Evolutionary conservation across 2,113 vertebrate genomes (phyloP).

Genomic region (Danionella cerebrum): DNA sequence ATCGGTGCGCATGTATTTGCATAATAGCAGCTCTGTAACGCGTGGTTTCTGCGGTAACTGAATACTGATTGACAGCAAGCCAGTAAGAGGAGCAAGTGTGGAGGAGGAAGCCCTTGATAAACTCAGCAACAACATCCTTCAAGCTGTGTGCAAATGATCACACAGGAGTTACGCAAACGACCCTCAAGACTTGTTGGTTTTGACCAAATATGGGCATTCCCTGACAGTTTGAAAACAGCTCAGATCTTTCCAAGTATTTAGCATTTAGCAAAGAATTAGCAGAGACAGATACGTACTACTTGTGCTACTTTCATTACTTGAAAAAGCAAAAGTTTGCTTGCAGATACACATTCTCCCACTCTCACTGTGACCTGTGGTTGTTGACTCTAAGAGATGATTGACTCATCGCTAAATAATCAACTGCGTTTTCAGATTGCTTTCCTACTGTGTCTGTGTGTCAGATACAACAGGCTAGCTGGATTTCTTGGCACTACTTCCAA

Average conservation of each 20-base stretch:
- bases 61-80: constrained; percentile 65
- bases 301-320: neutral
- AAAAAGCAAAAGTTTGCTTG: constrained; percentile 12
- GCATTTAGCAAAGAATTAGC: neutral
- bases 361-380: constrained; percentile 29
- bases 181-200: neutral
- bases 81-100: constrained; percentile 32
- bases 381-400: constrained; percentile 39
- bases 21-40: constrained; percentile 84
- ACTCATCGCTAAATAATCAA: constrained; percentile 46
- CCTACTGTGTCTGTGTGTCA: constrained; percentile 42
- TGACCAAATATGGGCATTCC: constrained; percentile 11
- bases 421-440: constrained; percentile 42
- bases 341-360: constrained; percentile 13
- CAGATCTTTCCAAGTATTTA: neutral
- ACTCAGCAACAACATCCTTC: constrained; percentile 27
- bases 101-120: constrained; percentile 37
- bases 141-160: constrained; percentile 31
- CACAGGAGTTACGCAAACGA: constrained; percentile 13
- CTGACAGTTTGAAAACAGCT: constrained; percentile 11
- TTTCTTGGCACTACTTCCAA: constrained; percentile 41
- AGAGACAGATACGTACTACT: neutral
- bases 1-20: constrained; percentile 81
- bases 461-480: constrained; percentile 41
- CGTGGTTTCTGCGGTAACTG: constrained; percentile 86